A percentile compares a stretch with the other conserved stretches of the same genome.
Conservation (phyloP, 2,797 vertebrate genomes). For the Petrocephalus schoutedeni region DNA sequence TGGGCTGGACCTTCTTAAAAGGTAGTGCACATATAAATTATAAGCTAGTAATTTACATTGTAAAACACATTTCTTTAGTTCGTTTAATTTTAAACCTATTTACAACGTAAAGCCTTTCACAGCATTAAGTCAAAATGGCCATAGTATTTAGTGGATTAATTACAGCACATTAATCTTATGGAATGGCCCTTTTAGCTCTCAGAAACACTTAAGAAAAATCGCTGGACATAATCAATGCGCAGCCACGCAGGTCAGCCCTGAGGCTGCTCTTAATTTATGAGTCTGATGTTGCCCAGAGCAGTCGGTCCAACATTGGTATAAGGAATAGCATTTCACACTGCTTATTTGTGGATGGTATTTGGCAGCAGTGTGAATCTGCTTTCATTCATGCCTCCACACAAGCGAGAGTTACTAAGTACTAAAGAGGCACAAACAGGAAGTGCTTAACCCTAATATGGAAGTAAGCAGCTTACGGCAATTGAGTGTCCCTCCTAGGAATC, state of each 20-base stretch:
- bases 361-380: neutral
- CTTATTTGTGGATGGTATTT: neutral
- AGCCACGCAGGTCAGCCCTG: neutral
- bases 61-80: conserved; percentile 12
- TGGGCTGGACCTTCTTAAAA: conserved; percentile 6
- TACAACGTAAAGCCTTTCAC: conserved; percentile 1
- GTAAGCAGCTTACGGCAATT: neutral
- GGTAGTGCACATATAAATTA: neutral
- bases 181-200: neutral
- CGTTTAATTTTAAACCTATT: conserved; percentile 9
- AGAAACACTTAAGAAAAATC: conserved; percentile 9
- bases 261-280: neutral
- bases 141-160: conserved; percentile 12
- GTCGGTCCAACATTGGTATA: neutral
- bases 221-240: conserved; percentile 62
- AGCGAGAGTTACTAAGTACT: neutral
- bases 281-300: neutral
- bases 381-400: neutral
- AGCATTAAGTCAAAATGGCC: neutral
- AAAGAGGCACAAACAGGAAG: neutral
- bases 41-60: conserved; percentile 1
- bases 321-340: neutral
- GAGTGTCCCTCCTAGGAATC: neutral
- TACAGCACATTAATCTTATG: conserved; percentile 8
- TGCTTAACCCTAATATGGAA: neutral